A percentile compares a stretch with the other conserved stretches of the same genome.
Evolutionary conservation across 2,888 invertebrate species (phyloP).

Genomic region (Hirtodrosophila duncani): DNA sequence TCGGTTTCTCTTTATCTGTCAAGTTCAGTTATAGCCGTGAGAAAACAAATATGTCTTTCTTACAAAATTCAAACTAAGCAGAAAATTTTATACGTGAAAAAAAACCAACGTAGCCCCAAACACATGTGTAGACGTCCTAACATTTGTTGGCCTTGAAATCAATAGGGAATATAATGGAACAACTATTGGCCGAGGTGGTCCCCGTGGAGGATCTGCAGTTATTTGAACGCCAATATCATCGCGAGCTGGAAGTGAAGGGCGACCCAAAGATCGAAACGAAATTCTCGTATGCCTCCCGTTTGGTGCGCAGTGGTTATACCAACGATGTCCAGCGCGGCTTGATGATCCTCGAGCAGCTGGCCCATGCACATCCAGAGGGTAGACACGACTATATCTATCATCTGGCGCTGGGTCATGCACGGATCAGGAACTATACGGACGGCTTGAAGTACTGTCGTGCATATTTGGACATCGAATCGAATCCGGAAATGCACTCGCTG

Average conservation of each 20-base stretch:
- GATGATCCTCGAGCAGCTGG: slow-evolving; percentile 89
- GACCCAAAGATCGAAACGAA: slow-evolving; percentile 89
- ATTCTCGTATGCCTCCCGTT: slow-evolving; percentile 97
- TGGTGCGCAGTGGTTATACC: slow-evolving; percentile 90
- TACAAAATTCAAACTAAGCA: too few species aligned
- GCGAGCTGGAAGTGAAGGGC: slow-evolving; percentile 82
- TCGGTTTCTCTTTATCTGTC: too few species aligned
- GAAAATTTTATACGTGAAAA: too few species aligned
- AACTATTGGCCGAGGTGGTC: slow-evolving; percentile 88
- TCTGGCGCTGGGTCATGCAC: slow-evolving; percentile 93
- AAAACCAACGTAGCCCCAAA: too few species aligned
- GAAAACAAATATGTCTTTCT: too few species aligned
- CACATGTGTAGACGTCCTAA: too few species aligned
- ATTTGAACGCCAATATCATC: slow-evolving; percentile 91
- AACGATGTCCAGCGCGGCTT: slow-evolving; percentile 91
- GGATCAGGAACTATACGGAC: slow-evolving; percentile 92
- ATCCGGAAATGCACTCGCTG: slow-evolving; percentile 90
- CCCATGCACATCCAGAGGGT: slow-evolving; percentile 85
- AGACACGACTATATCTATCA: slow-evolving; percentile 96
- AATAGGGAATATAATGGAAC: slow-evolving; percentile 82
- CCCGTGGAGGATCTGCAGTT: slow-evolving; percentile 88
- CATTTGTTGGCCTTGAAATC: too few species aligned
- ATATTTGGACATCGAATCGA: slow-evolving; percentile 88
- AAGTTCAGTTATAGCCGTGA: too few species aligned
- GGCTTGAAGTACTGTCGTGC: slow-evolving; percentile 89